Base-by-base conservation (phyloP, 1,140 invertebrate species). In the Drosophila sp. region DNA sequence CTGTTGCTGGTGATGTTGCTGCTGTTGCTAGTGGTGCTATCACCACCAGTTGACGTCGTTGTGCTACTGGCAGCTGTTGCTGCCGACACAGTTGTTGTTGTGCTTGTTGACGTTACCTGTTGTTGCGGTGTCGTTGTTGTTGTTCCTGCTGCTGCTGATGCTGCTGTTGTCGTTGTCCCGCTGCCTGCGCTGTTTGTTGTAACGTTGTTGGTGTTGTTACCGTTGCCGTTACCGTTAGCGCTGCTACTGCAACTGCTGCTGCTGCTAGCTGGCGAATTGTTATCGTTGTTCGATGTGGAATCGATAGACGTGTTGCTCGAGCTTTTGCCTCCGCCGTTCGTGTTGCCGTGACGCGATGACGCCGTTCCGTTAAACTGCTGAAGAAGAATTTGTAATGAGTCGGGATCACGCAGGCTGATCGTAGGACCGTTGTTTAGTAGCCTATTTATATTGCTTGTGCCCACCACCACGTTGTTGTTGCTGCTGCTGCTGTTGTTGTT, bases 331-430 rank as follows among this genome's bases (percentile, higher is more conserved):
- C 71, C 71, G 59, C 71, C 71, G 59, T 45, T 70, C 34, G 53
- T 59, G 38, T 69, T 71, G 32, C 67, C 54, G 29, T 64, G 72
- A 18, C 64, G 65, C 14, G 50, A n/a, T 18, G 59, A 25, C 29
- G 50, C 56, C 40, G 54, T 57, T 14, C 66, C 70, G 56, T 70
- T 72, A 32, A 83, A 72, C 61, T 83, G 80, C 66, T 83, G 78
- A 21, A 83, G 61, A 43, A 78, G 62, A 51, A 78, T 70, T 69
- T 80, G 80, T 66, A 75, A 69, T 56, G 79, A 74, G 66, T 86
- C 82, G 43, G 79, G 76, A 72, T 86, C 82, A 67, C 79, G 66
- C 36, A 93, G 93, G 76, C 92, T 93, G 92, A 92, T 93, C 91
- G 93, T 65, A 43, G 73, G 41, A 53, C 46, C 67, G 54, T 66